Percentiles rank a stretch among this genome's conserved stretches.
Conservation (phyloP, 2,113 vertebrate genomes). For the Burhinus oedicnemus region DNA sequence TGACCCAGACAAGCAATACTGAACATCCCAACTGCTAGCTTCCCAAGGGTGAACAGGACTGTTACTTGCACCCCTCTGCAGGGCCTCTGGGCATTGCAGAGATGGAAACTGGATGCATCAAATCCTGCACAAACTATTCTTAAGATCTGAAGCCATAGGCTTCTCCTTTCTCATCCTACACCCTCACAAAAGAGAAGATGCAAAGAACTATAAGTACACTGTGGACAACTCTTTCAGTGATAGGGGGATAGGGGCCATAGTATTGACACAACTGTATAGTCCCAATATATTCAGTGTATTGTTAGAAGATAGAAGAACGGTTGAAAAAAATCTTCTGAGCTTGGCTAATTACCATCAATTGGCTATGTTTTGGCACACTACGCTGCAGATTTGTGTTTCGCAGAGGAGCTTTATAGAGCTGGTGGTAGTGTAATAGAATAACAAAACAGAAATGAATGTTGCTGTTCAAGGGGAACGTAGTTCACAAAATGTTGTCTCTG, state of each 20-base stretch:
- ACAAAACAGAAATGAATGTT: neutral
- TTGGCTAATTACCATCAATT: neutral
- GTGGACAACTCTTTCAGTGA: neutral
- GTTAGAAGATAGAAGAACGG: neutral
- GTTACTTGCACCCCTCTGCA: neutral
- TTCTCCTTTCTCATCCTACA: neutral
- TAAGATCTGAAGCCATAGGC: neutral
- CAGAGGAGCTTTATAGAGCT: neutral
- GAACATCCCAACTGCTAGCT: neutral
- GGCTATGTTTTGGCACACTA: rapidly evolving
- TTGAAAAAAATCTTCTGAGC: neutral
- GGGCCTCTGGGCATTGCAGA: neutral
- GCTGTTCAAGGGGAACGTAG: neutral
- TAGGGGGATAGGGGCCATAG: too few species aligned
- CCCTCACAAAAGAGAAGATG: neutral
- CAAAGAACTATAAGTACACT: neutral
- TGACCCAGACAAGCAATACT: neutral
- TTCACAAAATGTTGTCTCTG: neutral
- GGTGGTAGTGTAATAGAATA: neutral
- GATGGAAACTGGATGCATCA: neutral
- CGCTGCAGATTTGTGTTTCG: neutral
- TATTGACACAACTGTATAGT: neutral
- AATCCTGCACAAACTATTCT: neutral
- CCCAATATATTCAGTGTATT: neutral
- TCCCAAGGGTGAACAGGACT: neutral